These are phyloP conservation scores for Phocides pigmalion DNA, from an alignment of 1,140 invertebrate genomes.

Conservation along the genomic window DNA sequence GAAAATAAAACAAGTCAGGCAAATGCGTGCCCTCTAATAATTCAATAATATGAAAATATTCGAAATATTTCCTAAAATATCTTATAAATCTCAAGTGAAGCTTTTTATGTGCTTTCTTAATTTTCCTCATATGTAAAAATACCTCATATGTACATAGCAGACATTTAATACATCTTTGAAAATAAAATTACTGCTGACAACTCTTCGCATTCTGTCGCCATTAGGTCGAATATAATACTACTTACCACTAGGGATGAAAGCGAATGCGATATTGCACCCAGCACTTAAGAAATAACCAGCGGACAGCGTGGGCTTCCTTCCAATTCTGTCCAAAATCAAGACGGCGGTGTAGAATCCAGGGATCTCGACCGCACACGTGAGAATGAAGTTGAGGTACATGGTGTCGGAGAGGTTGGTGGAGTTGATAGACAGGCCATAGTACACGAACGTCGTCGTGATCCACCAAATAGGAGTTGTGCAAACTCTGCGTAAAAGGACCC, in stretches of 20 bases:
- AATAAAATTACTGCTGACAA: no score
- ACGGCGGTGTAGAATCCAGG: slow-evolving; percentile 88
- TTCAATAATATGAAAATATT: no score
- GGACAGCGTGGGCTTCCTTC: slow-evolving; percentile 85
- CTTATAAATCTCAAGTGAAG: no score
- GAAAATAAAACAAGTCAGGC: no score
- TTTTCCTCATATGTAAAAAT: no score
- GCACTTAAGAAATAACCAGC: slow-evolving; percentile 86
- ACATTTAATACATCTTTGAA: no score
- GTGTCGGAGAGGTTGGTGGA: slow-evolving; percentile 89
- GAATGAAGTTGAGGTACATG: slow-evolving; percentile 89
- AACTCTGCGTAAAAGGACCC: slow-evolving; percentile 86
- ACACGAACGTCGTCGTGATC: slow-evolving; percentile 90
- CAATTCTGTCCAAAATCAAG: slow-evolving; percentile 85
- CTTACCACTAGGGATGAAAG: slow-evolving; percentile 66
- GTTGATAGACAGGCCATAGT: slow-evolving; percentile 93
- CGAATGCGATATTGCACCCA: slow-evolving; percentile 73
- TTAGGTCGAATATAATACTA: no score
- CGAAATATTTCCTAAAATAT: no score
- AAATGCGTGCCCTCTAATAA: no score
- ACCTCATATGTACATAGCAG: no score
- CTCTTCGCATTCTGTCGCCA: no score
- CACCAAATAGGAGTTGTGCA: slow-evolving; percentile 88
- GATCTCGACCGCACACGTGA: slow-evolving; percentile 88
- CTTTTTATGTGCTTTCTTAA: no score